Evolutionary conservation across 2,113 vertebrate species (phyloP), one percentile per base, ranked within the genome.

Genomic region (Notothenia rossii): DNA sequence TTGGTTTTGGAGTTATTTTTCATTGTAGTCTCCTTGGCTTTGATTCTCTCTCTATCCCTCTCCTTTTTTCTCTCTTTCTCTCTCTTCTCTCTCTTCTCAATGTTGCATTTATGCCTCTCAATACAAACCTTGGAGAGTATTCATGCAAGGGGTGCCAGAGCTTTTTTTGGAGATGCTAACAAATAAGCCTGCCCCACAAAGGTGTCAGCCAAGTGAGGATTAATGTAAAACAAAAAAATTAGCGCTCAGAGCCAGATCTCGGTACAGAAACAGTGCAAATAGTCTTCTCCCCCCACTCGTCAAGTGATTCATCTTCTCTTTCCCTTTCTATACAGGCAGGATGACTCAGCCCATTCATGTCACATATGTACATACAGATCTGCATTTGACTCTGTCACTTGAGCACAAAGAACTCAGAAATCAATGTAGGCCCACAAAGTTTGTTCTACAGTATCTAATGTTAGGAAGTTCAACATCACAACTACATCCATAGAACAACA

Each of bases 1-100:
- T 87, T 90, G 85, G 85, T 87, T 90, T 92, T 79, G 69, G 86
- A 91, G 83, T 88, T 93, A 87, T 93, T 93, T 93, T 89, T 91
- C 82, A 88, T 89, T 90, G 90, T 82, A 69, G 79, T 81, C 36
- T 82, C 46, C 63, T 79, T 88, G 79, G 78, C 63, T 86, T 78
- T 72, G 62, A 59, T 89, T 86, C 66, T 51, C 46, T 45, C 50
- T 64, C 29, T 25, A 20, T 56, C 20, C n/a, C 56, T 59, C 25
- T 13, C 56, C 33, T 8, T 59, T 29, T 59, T 13, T 33, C 56
- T 36, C 18, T 13, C 45, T 62, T 33, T 22, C 40, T 49, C 45
- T 36, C 18, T 18, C 61, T 43, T 69, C 58, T 60, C 73, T 72
- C 33, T 62, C 58, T 71, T 46, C 63, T 49, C 60, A 65, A 69